phyloP scores from a whole-genome alignment of 1,140 invertebrate genomes.

The Anthonomus grandis region DNA sequence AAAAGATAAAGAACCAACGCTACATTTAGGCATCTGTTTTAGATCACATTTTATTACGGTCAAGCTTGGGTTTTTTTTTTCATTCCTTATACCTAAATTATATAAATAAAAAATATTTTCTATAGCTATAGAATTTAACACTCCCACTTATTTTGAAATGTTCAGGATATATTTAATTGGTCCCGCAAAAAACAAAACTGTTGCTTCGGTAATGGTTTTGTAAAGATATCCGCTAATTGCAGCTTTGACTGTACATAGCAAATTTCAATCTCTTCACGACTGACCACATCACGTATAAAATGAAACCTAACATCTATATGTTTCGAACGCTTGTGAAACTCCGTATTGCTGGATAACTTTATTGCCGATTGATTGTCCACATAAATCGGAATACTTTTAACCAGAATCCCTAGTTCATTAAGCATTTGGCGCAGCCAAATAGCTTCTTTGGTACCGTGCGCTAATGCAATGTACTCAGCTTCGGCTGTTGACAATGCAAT shows the following conservation, averaged over 20 bases:
- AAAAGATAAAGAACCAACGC: no score
- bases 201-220: constrained; percentile 21
- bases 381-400: background rate
- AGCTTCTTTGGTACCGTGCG: constrained; percentile 39
- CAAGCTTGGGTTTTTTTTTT: no score
- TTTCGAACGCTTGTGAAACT: constrained; percentile 30
- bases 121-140: no score
- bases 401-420: constrained; percentile 42
- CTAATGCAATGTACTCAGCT: constrained; percentile 46
- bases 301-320: constrained; percentile 44
- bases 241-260: constrained; percentile 11
- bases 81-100: no score
- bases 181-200: constrained; percentile 1
- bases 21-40: no score
- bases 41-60: no score
- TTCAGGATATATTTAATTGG: constrained; percentile 2
- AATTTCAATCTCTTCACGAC: constrained; percentile 16
- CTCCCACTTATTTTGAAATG: constrained; percentile 10
- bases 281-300: constrained; percentile 31
- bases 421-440: constrained; percentile 34
- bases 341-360: background rate
- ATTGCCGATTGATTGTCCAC: constrained; percentile 14
- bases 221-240: constrained; percentile 28
- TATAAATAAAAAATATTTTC: no score
- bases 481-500: constrained; percentile 46